Evolutionary conservation across 2,888 invertebrate species (phyloP), one percentile per base, ranked within the genome.

Genomic region (Priapulus caudatus): DNA sequence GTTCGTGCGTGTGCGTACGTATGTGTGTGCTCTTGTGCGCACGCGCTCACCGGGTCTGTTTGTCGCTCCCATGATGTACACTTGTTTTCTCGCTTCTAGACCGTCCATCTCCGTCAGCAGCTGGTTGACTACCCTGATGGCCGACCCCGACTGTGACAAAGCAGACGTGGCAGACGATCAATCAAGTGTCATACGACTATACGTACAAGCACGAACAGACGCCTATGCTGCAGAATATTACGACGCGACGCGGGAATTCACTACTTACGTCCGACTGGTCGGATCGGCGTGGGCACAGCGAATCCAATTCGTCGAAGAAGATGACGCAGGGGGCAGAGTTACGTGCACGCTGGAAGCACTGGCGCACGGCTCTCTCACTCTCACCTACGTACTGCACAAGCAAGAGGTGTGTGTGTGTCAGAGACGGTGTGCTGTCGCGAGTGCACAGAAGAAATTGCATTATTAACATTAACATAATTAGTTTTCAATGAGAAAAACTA

Each of bases 51-150:
- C 93, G 0, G 93, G 92, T 60, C 95, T 78, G 75, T 98, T 98
- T 21, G 90, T 92, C 0, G 97, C 97, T 0, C 91, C 97, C 74
- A 98, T 80, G 19, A 98, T 78, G 69, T 88, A 98, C 2, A 98
- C 95, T 1, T 89, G 88, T 67, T 85, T 82, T 47, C 95, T 79
- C 22, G 82, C 81, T 68, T 91, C 89, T 43, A 97, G 80, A 2
- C 97, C 97, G 67, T 98, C 97, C 95, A 98, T 93, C 78, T 98
- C 97, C 0, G 95, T 95, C 48, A 98, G 74, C 71, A 98, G 75
- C 72, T 97, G 95, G 71, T 95, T 98, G 0, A 98, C 95, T 15
- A 98, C 88, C 23, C 95, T 79, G 2, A 64, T 69, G 58, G 70
- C 69, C 5, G 72, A 68, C 20, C 70, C 68, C 49, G 67, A 67